Evolutionary conservation across 2,888 invertebrate genomes (phyloP).

Genomic region (Pyrrhia umbra): DNA sequence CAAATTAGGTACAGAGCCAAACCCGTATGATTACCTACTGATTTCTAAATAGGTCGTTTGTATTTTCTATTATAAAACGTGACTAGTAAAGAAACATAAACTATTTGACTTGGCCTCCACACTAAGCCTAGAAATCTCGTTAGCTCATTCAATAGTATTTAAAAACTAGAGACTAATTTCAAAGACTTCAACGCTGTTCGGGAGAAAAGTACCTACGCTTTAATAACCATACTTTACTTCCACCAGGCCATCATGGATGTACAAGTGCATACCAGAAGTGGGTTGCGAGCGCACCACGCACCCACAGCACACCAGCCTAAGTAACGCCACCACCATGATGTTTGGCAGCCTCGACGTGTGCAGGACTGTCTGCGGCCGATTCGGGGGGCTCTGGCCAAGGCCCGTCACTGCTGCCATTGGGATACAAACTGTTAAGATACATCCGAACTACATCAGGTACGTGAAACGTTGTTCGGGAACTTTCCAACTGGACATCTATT

Average conservation of each 20-base stretch:
- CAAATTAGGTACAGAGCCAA: too few relatives aligned
- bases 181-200: not conserved
- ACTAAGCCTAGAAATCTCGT: too few relatives aligned
- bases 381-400: conserved; percentile 93
- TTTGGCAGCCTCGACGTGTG: conserved; percentile 91
- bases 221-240: not conserved
- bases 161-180: not conserved
- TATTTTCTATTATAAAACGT: too few relatives aligned
- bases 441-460: conserved; percentile 89
- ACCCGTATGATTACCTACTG: too few relatives aligned
- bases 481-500: not conserved
- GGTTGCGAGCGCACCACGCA: conserved; percentile 82
- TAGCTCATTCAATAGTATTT: too few relatives aligned
- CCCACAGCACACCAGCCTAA: conserved; percentile 73
- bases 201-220: not conserved
- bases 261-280: conserved; percentile 78
- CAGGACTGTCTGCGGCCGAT: conserved; percentile 92
- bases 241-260: conserved; percentile 83
- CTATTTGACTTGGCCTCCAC: too few relatives aligned
- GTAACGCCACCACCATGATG: conserved; percentile 61
- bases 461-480: conserved; percentile 18
- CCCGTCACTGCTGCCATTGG: conserved; percentile 89
- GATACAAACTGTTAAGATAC: conserved; percentile 86
- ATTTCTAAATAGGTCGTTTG: too few relatives aligned
- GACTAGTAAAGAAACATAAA: too few relatives aligned